phyloP scores from a whole-genome alignment of 2,113 vertebrate genomes.

The Zeus faber region DNA sequence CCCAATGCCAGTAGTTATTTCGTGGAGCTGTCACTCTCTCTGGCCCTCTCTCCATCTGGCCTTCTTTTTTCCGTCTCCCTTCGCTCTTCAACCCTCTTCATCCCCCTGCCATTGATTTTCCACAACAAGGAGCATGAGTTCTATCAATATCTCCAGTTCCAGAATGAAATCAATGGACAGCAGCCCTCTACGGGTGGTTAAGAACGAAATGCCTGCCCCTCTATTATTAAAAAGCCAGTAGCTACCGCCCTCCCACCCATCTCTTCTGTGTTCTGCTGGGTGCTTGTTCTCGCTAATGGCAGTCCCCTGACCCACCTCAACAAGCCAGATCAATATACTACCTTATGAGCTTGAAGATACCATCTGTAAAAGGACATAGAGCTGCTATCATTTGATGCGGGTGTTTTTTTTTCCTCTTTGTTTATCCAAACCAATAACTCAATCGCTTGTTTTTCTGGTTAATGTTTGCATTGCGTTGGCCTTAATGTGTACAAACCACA shows the following conservation, averaged over 20 bases:
- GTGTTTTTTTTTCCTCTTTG: slow-evolving; percentile 8
- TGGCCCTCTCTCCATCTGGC: neutral
- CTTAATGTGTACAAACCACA: neutral
- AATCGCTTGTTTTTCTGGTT: slow-evolving; percentile 5
- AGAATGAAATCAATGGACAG: slow-evolving; percentile 57
- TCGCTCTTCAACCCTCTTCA: neutral
- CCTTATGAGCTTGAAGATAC: slow-evolving; percentile 43
- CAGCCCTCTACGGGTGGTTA: slow-evolving; percentile 47
- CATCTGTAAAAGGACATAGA: slow-evolving; percentile 25
- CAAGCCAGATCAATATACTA: slow-evolving; percentile 33
- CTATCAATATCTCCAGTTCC: slow-evolving; percentile 59
- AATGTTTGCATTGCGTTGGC: neutral
- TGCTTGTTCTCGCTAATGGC: slow-evolving; percentile 45
- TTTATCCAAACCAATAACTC: slow-evolving; percentile 1
- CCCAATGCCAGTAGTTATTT: neutral
- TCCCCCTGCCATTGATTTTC: slow-evolving; percentile 49
- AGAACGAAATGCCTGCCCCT: slow-evolving; percentile 46
- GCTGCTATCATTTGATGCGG: slow-evolving; percentile 10
- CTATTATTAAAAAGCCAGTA: slow-evolving; percentile 57
- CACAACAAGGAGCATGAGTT: slow-evolving; percentile 45
- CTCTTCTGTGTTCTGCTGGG: slow-evolving; percentile 36
- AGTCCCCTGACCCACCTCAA: slow-evolving; percentile 42
- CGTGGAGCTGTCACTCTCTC: neutral
- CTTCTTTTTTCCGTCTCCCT: neutral
- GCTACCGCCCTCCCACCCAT: slow-evolving; percentile 31